phyloP scores from a whole-genome alignment of 2,113 vertebrate species.

The Aspidoscelis tigris region DNA sequence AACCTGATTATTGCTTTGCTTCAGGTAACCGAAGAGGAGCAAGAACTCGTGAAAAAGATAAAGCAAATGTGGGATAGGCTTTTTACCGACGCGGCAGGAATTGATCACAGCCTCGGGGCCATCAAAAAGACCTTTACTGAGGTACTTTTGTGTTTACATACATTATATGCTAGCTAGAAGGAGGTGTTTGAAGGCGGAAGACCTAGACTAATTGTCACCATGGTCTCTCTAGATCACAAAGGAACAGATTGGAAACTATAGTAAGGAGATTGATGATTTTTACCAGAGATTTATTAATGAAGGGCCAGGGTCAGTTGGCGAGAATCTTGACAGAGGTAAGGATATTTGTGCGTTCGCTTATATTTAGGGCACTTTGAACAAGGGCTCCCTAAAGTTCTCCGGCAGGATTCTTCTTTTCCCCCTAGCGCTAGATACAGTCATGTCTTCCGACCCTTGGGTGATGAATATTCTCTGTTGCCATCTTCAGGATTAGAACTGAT shows the following conservation, averaged over 20 bases:
- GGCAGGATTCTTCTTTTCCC: not conserved
- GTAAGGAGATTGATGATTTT: constrained; percentile 78
- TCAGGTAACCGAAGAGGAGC: constrained; percentile 83
- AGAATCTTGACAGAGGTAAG: constrained; percentile 90
- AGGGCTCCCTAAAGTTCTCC: not conserved
- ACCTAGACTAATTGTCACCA: not conserved
- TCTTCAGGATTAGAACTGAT: constrained; percentile 82
- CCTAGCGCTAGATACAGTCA: too few species aligned
- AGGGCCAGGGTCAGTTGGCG: constrained; percentile 89
- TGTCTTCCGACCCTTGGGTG: too few species aligned
- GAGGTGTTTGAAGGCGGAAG: not conserved
- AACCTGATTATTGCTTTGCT: constrained; percentile 9
- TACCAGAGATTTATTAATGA: constrained; percentile 79
- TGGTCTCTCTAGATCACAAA: constrained; percentile 80
- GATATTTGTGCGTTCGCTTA: not conserved
- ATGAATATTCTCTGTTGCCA: not conserved
- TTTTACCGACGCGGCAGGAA: constrained; percentile 76
- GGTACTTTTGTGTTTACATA: constrained; percentile 69
- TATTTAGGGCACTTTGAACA: not conserved
- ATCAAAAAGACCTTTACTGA: constrained; percentile 87
- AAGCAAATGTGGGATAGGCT: constrained; percentile 80
- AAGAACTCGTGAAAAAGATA: constrained; percentile 72
- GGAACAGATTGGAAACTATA: constrained; percentile 78
- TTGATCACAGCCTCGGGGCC: constrained; percentile 80
- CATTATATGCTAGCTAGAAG: not conserved